Base-by-base conservation (phyloP, 2,797 vertebrate genomes). In the Pangasius mekongensis region DNA sequence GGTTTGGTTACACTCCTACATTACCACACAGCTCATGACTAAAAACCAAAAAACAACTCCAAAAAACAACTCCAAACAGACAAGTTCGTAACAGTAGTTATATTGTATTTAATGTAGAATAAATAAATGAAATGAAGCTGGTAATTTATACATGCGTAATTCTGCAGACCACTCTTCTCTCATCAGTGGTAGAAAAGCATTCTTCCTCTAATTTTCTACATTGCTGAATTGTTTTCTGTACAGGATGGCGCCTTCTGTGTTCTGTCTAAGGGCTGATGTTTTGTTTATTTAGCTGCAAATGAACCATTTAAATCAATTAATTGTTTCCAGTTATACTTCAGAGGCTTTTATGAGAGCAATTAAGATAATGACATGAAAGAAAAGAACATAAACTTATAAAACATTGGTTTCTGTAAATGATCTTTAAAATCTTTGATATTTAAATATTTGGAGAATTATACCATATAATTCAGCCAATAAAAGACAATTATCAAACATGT, bases 241-340 rank as follows among this genome's bases (percentile, higher is more conserved):
- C 78, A 60, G 3, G 39, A 89, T 88, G 54, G 83, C 87, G 91
- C 84, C 87, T 89, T 88, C 89, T 92, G 85, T 87, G 71, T 78
- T 87, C 73, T 84, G 80, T 64, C 92, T 91, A 93, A 91, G 92
- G 90, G 47, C 36, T 93, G 92, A 93, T 93, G 94, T 94, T 91
- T 76, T 91, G 93, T 95, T 95, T 90, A 94, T 90, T 89, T 90
- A 89, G 89, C 89, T 92, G 89, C 90, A 94, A 96, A 94, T 95
- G 92, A 92, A 93, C 64, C 94, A 92, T 92, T 92, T 47, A 92
- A 94, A 94, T 94, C 81, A 92, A 94, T 95, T 92, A 93, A 94
- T 94, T 88, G 91, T 87, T 95, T 94, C 93, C 93, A 94, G 90
- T 93, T 93, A 90, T 91, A 89, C 88, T 90, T 77, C 89, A 90